Evolutionary conservation across 1,140 invertebrate genomes (phyloP).

Genomic region (Rhizoglyphus robini): DNA sequence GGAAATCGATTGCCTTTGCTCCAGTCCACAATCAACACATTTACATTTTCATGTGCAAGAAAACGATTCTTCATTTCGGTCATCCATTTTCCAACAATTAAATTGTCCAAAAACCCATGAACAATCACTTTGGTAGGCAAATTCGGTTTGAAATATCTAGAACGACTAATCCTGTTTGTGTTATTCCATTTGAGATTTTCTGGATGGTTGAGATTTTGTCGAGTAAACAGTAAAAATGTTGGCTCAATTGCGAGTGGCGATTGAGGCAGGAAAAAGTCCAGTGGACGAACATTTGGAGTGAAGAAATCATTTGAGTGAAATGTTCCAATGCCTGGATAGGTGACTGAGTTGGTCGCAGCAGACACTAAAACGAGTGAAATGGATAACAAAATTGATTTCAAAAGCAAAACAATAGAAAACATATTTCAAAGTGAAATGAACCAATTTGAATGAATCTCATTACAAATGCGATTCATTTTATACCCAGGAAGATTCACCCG

Average conservation of each 20-base stretch:
- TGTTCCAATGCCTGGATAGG: not conserved
- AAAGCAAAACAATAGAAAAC: too few species aligned
- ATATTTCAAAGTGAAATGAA: too few species aligned
- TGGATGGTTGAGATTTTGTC: not conserved
- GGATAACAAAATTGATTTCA: too few species aligned
- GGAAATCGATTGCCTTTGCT: conserved; percentile 35
- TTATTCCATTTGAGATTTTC: not conserved
- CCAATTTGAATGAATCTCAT: too few species aligned
- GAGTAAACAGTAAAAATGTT: not conserved
- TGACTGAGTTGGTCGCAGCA: too few species aligned
- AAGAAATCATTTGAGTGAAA: not conserved
- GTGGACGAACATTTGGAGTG: not conserved
- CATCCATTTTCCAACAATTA: conserved; percentile 16
- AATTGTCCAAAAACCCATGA: conserved; percentile 51
- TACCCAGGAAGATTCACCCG: too few species aligned
- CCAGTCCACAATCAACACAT: conserved; percentile 38
- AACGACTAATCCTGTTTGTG: not conserved
- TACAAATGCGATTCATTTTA: too few species aligned
- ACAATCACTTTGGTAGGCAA: conserved; percentile 24
- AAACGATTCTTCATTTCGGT: conserved; percentile 24
- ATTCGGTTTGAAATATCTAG: not conserved
- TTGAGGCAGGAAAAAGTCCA: not conserved
- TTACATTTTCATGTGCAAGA: conserved; percentile 29
- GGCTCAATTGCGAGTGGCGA: not conserved
- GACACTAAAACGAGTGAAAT: too few species aligned